Evolutionary conservation across 2,113 vertebrate species (phyloP).

Genomic region (Eudyptes chrysolophus): DNA sequence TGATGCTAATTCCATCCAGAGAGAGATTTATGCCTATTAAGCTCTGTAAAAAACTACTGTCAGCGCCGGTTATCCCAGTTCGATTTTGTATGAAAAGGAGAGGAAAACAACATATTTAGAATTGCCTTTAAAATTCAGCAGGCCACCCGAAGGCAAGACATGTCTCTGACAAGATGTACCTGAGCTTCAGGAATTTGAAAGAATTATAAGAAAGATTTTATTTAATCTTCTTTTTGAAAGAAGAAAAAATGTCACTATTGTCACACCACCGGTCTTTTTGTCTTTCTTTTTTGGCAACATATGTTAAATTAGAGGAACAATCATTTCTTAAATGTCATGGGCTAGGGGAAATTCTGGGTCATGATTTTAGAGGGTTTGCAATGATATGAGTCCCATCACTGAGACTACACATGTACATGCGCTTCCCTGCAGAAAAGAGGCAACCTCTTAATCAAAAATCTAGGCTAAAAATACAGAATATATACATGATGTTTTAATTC

Average conservation of each 20-base stretch:
- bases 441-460: background rate
- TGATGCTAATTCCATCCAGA: background rate
- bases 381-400: background rate
- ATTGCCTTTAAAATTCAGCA: background rate
- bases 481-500: accelerated
- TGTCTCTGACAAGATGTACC: background rate
- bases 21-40: background rate
- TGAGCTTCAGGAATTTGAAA: background rate
- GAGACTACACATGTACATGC: background rate
- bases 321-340: background rate
- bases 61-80: background rate
- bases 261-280: background rate
- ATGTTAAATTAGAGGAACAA: background rate
- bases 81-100: background rate
- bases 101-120: background rate
- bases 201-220: background rate
- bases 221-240: background rate
- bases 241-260: background rate
- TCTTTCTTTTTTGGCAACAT: background rate
- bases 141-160: background rate
- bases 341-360: background rate
- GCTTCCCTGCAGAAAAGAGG: background rate
- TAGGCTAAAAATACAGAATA: background rate
- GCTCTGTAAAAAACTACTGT: background rate
- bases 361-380: background rate